phyloP scores from a whole-genome alignment of 2,888 invertebrate species.

The Cosmopolites sordidus region DNA sequence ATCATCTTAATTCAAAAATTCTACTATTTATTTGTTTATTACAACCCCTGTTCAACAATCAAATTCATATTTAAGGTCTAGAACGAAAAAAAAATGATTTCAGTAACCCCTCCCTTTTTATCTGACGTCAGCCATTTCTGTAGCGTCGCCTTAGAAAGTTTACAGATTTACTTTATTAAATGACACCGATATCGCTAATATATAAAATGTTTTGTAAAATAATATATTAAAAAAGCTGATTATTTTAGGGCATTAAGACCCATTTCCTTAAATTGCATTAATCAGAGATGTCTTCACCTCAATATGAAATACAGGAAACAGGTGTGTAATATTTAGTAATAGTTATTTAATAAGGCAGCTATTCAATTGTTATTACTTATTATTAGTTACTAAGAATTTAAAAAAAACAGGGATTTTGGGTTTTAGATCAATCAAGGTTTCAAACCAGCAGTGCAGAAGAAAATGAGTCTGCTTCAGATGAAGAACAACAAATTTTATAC shows the following conservation, averaged over 20 bases:
- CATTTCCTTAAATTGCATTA: neutral
- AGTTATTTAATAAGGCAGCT: no score
- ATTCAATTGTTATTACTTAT: neutral
- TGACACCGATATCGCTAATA: neutral
- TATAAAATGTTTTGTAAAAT: neutral
- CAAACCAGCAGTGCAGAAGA: conserved; percentile 41
- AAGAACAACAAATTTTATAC: conserved; percentile 38
- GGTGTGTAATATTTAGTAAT: conserved; percentile 28
- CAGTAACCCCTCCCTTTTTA: conserved; percentile 34
- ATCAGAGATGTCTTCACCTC: conserved; percentile 31
- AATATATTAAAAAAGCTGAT: neutral
- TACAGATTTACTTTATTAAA: neutral
- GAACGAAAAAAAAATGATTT: conserved; percentile 8
- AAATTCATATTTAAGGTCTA: neutral
- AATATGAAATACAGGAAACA: conserved; percentile 32
- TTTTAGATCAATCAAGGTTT: conserved; percentile 33
- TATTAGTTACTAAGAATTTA: conserved; percentile 8
- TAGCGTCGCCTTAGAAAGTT: conserved; percentile 15
- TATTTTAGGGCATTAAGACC: neutral
- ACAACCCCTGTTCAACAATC: conserved; percentile 3
- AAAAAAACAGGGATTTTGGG: no score
- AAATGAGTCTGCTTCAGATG: conserved; percentile 38
- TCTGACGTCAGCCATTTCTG: conserved; percentile 33
- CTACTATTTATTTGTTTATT: conserved; percentile 13
- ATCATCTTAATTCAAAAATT: conserved; percentile 28